Base-by-base conservation (phyloP, 2,888 invertebrate species). In the Lycophotia porphyrea region DNA sequence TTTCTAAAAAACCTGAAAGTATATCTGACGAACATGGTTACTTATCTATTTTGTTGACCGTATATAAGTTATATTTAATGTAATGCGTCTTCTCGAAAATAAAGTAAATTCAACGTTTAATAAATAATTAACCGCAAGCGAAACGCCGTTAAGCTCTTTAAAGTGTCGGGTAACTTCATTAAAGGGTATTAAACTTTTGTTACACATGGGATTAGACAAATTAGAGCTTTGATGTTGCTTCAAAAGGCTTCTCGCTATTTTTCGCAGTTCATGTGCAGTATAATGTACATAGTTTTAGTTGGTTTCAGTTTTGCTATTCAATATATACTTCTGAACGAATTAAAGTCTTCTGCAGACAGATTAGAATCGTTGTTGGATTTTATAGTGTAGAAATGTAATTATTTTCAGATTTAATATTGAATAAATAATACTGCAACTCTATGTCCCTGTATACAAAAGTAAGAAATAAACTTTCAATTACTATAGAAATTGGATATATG, bases 181-280 rank as follows among this genome's bases (percentile, higher is more conserved):
- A 91, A 88, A 90, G 86, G 84, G 88, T 83, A 88, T 87, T 82
- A 83, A 92, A 91, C 89, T 92, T 91, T 88, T 87, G 86, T 85
- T 87, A 79, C 88, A 87, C 90, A 87, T 84, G 89, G 90, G 91
- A 92, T 91, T 90, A 89, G 87, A 92, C 88, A 90, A 93, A 89
- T 89, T 77, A 82, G 58, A 71, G 60, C 81, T 77, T 85, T 86
- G 78, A 77, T 80, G 72, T 71, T 73, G 47, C 71, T 71, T 76
- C 73, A 69, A 74, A 82, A 71, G 68, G 65, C 34, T 68, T 47
- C 4, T 18, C n/a, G 44, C 11, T 76, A 55, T 76, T 72, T 72
- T 76, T 70, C 63, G 31, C 42, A 31, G 55, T 42, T 58, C 7
- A 49, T 68, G 39, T 27, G 31, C 34, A 44, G 24, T 24, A 63